Base-by-base conservation (phyloP, 2,797 vertebrate species). In the Oreortyx pictus region DNA sequence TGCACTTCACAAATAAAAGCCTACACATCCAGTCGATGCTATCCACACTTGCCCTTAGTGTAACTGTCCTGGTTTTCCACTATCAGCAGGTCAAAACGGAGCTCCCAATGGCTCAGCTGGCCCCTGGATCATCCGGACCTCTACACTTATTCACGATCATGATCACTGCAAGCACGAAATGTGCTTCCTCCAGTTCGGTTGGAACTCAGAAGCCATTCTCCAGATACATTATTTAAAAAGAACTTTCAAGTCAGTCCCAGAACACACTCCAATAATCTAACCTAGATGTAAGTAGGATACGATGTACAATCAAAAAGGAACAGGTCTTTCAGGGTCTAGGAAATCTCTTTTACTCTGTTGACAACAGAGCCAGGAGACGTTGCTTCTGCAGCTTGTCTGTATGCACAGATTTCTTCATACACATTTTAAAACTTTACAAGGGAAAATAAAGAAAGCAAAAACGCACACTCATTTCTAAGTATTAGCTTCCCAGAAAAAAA, bases 31-130 rank as follows among this genome's bases (percentile, higher is more conserved):
- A 43, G 33, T 7, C 56, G 37, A 24, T 33, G 67, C 25, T 54
- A 66, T 31, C 16, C 59, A 47, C 52, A 39, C 82, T 44, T 37
- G n/a, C 57, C 31, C 5, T 14, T 47, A 17, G 19, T 24, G 14
- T 9, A 33, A 65, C 25, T 15, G 23, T 18, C 44, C 31, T 61
- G 24, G 10, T 52, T 64, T 67, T 74, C 35, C 67, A 37, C 10
- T 43, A 33, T 15, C 50, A 86, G 46, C 20, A 79, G 18, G 39
- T 29, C 3, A 7, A 56, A 71, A 67, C 76, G 19, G 22, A 35
- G 11, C 22, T 79, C 25, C 44, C 2, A 52, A 23, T 1, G 3
- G 57, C 37, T 41, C 33, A 52, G 2, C 0, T 66, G 24, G 43
- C 23, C 44, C 19, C 31, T 14, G n/a, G 15, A 29, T 71, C 68